Evolutionary conservation across 1,140 invertebrate species (phyloP), one percentile per base, ranked within the genome.

Genomic region (Globodera rostochiensis): DNA sequence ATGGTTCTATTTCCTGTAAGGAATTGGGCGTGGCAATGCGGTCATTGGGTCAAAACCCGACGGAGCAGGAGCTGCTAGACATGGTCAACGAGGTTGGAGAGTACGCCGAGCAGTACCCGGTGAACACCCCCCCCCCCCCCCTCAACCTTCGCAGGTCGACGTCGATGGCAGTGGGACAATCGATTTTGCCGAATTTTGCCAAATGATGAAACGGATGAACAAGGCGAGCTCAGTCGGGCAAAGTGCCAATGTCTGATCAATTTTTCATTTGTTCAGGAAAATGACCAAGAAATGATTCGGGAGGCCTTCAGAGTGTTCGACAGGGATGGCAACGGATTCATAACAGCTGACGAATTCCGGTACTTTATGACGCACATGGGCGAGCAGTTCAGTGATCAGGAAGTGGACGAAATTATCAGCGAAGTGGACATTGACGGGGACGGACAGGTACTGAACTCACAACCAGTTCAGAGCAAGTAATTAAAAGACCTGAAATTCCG

Each of bases 201-300:
- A 89, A 75, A 89, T 89, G 88, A 90, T 89, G 89, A 89, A 88
- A 80, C 70, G 88, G 66, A 90, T 89, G 89, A 89, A 89, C 76
- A 89, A 83, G 50, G 80, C 46, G n/a, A 15, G 45, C 21, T 6
- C 15, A 49, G 47, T n/a, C 64, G 57, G 7, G 45, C 57, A 36
- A 36, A 36, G 19, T 53, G 50, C 50, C 50, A 53, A 9, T 53
- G 50, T 53, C 7, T 53, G 50, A 53, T 5, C 15, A 25, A 49
- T 77, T 45, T 77, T n/a, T 45, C 25, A 6, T 36, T 3, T 25
- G 77, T 87, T 82, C 47, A 87, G 84, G 88, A 89, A 74, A 89
- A 89, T 66, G 88, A 89, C 76, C 82, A 80, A 57, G 88, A 89
- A 81, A 89, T 89, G 88, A 89, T 89, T 47, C 80, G 88, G 13